phyloP scores from a whole-genome alignment of 2,888 invertebrate genomes.

The Rhingia campestris region DNA sequence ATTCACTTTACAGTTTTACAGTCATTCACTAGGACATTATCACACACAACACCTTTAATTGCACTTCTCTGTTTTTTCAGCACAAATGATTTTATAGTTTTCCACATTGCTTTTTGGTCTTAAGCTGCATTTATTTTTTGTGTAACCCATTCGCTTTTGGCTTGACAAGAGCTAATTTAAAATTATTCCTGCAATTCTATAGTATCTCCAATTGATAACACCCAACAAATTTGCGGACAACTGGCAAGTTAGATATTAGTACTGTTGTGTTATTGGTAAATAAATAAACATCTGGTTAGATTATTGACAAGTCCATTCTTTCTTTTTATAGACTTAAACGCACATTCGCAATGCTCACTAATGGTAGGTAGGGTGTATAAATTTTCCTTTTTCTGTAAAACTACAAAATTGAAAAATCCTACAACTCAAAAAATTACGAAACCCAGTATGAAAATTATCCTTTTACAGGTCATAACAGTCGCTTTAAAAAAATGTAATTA shows the following conservation, averaged over 20 bases:
- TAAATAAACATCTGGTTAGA: no score
- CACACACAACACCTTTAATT: neutral
- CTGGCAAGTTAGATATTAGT: no score
- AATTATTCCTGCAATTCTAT: neutral
- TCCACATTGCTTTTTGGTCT: conserved; percentile 17
- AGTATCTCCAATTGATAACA: no score
- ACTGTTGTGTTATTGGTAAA: no score
- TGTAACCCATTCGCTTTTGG: neutral
- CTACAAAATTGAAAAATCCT: neutral
- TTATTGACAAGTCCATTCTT: no score
- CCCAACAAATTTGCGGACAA: no score
- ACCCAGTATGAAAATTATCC: conserved; percentile 16
- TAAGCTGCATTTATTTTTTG: neutral
- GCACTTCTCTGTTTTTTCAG: neutral
- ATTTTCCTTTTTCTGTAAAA: no score
- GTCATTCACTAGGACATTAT: neutral
- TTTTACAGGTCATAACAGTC: conserved; percentile 16
- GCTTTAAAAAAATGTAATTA: neutral
- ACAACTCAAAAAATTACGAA: neutral
- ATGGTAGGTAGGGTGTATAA: no score
- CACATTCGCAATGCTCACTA: no score
- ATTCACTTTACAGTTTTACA: neutral
- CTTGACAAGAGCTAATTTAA: neutral
- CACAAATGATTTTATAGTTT: conserved; percentile 8
- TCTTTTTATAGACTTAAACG: no score